Evolutionary conservation across 2,113 vertebrate genomes (phyloP).

Genomic region (Saccopteryx bilineata): DNA sequence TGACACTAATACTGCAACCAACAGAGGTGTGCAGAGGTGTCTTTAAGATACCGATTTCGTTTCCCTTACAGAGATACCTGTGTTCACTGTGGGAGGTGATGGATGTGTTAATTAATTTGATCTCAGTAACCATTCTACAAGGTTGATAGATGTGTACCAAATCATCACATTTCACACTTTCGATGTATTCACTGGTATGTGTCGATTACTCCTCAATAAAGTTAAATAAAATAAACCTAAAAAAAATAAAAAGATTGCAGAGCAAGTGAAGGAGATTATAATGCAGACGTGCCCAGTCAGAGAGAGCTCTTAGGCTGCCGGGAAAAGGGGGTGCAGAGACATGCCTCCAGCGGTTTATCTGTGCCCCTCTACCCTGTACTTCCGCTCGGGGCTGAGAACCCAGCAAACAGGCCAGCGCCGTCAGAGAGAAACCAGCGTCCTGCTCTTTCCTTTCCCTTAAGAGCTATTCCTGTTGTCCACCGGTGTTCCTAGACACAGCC

Average conservation of each 20-base stretch:
- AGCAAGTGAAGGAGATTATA: background rate
- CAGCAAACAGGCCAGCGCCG: background rate
- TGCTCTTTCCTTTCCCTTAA: background rate
- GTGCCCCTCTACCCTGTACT: background rate
- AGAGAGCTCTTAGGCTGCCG: background rate
- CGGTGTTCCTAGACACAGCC: background rate
- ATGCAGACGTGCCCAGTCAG: fast-evolving
- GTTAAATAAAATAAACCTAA: background rate
- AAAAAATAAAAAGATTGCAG: background rate
- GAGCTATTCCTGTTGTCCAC: constrained; percentile 7
- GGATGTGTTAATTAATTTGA: background rate
- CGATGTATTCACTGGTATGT: background rate
- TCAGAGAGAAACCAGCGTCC: background rate
- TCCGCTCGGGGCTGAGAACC: background rate
- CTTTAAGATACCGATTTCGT: background rate
- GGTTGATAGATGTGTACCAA: too few species aligned
- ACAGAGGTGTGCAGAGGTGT: background rate
- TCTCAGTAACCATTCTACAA: background rate
- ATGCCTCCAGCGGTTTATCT: background rate
- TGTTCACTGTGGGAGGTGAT: background rate
- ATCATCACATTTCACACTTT: background rate
- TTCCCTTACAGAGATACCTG: background rate
- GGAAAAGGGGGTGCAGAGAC: background rate
- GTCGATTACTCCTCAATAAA: background rate
- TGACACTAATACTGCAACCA: background rate